These are phyloP conservation scores for Nephotettix cincticeps DNA, from an alignment of 1,140 invertebrate species.

Conservation along the genomic window DNA sequence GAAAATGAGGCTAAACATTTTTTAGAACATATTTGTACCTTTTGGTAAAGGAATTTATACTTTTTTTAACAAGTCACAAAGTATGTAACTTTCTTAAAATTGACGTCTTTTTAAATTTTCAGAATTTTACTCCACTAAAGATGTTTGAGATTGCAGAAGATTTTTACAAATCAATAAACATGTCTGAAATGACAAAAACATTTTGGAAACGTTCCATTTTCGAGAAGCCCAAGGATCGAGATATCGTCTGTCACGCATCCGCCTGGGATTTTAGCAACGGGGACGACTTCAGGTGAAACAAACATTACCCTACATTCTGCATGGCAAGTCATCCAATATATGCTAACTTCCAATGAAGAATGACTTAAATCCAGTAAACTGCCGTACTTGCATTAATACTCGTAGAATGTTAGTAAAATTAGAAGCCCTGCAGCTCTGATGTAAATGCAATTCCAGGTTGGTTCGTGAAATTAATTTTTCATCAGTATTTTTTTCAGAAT, in stretches of 20 bases:
- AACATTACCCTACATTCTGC: not conserved
- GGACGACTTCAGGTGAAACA: conserved; percentile 75
- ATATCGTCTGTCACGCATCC: conserved; percentile 87
- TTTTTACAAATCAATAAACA: conserved; percentile 83
- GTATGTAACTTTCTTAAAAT: too few relatives aligned
- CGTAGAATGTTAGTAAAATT: conserved; percentile 59
- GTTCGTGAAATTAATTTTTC: conserved; percentile 58
- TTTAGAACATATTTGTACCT: too few relatives aligned
- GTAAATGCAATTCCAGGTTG: not conserved
- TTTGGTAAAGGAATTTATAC: too few relatives aligned
- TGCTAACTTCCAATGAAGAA: not conserved
- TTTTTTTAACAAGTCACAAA: too few relatives aligned
- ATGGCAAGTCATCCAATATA: not conserved
- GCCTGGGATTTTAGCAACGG: conserved; percentile 89
- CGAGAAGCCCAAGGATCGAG: conserved; percentile 71
- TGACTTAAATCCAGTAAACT: not conserved
- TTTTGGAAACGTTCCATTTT: conserved; percentile 84
- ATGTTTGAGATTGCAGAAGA: conserved; percentile 83
- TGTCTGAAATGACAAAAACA: conserved; percentile 73
- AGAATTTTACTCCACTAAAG: conserved; percentile 67
- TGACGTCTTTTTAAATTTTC: conserved; percentile 37
- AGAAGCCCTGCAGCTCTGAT: conserved; percentile 67
- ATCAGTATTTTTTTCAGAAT: conserved; percentile 56
- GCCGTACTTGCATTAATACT: not conserved
- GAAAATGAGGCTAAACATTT: too few relatives aligned